These are phyloP conservation scores for Mercenaria mercenaria DNA, from an alignment of 1,140 invertebrate genomes.

Conservation along the genomic window DNA sequence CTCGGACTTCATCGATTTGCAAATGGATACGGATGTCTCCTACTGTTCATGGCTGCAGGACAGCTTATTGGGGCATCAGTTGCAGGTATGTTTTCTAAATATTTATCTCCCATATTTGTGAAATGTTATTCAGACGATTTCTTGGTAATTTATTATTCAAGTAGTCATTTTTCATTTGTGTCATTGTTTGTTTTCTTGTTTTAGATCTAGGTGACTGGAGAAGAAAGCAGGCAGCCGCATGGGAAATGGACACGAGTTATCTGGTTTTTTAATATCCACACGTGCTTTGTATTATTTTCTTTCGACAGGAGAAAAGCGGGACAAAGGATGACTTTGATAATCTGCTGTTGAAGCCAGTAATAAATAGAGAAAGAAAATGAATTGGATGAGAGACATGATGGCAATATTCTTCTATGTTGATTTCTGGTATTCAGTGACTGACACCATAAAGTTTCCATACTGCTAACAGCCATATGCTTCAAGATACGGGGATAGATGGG, in stretches of 20 bases:
- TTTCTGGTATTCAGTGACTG: not conserved
- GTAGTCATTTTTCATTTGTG: no score
- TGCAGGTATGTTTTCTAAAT: slow-evolving; percentile 63
- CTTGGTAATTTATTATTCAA: no score
- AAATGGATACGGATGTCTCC: slow-evolving; percentile 72
- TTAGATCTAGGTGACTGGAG: not conserved
- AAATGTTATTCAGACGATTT: no score
- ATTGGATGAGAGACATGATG: not conserved
- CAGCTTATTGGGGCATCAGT: slow-evolving; percentile 68
- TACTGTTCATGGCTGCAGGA: slow-evolving; percentile 72
- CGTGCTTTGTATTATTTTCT: slow-evolving; percentile 2
- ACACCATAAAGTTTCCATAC: not conserved
- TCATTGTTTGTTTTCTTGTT: not conserved
- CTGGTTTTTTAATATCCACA: not conserved
- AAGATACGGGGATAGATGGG: not conserved
- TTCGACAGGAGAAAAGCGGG: not conserved
- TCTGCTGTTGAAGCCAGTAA: not conserved
- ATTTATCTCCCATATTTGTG: no score
- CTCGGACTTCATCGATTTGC: slow-evolving; percentile 69
- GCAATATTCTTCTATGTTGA: slow-evolving; percentile 2
- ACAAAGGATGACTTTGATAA: not conserved
- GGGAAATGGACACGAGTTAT: not conserved
- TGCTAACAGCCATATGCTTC: not conserved
- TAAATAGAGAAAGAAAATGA: not conserved
- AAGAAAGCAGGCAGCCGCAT: not conserved